Evolutionary conservation across 2,888 invertebrate genomes (phyloP).

Genomic region (Acanthosepion esculentum): DNA sequence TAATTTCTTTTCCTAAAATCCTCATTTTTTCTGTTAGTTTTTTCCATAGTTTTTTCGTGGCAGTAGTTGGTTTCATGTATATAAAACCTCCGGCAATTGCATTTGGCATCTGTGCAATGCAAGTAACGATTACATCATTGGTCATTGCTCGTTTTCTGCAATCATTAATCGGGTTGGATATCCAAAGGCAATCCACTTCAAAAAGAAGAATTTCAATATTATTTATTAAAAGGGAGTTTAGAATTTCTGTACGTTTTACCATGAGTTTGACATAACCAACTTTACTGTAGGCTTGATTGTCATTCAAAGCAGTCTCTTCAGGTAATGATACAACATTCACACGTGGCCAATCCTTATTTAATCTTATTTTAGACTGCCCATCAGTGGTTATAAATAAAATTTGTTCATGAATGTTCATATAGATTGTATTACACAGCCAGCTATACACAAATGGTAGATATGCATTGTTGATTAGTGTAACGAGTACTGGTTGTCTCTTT

Average conservation of each 20-base stretch:
- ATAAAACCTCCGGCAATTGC: slow-evolving; percentile 61
- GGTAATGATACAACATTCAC: slow-evolving; percentile 56
- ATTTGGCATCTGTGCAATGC: slow-evolving; percentile 53
- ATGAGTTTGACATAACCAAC: slow-evolving; percentile 63
- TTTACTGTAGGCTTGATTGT: slow-evolving; percentile 60
- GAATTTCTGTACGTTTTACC: slow-evolving; percentile 58
- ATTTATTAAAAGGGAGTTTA: slow-evolving; percentile 55
- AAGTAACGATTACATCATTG: slow-evolving; percentile 59
- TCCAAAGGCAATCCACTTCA: slow-evolving; percentile 65
- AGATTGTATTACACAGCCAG: slow-evolving; percentile 63
- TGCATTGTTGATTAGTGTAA: slow-evolving; percentile 63
- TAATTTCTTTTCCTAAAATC: slow-evolving; percentile 55
- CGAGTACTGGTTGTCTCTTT: slow-evolving; percentile 54
- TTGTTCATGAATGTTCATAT: slow-evolving; percentile 60
- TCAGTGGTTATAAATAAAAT: slow-evolving; percentile 64
- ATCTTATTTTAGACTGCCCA: slow-evolving; percentile 53
- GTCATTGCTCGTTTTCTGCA: slow-evolving; percentile 51
- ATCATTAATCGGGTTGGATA: slow-evolving; percentile 60
- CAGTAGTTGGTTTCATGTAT: slow-evolving; percentile 57
- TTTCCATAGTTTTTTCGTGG: slow-evolving; percentile 58
- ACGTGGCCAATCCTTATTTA: slow-evolving; percentile 60
- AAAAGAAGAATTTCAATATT: slow-evolving; percentile 60
- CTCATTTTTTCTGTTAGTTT: slow-evolving; percentile 57
- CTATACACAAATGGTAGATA: slow-evolving; percentile 61
- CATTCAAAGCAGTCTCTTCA: slow-evolving; percentile 51